Conservation (phyloP, 1,140 invertebrate genomes). For the Bilobella aurantiaca region DNA sequence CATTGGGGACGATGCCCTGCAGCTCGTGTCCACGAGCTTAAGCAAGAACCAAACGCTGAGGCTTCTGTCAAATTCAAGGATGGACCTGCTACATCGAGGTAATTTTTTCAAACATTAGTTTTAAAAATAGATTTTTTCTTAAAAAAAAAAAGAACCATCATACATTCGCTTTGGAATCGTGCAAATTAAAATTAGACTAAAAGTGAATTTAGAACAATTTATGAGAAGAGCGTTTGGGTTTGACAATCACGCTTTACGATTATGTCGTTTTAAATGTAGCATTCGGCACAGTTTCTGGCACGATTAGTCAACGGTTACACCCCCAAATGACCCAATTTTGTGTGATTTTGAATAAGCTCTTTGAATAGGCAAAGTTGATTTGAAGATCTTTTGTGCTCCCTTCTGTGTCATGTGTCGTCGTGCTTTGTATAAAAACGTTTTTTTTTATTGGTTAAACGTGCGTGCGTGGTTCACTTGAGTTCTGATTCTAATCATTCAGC, state of each 20-base stretch:
- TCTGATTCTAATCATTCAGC: background rate
- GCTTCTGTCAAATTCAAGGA: slow-evolving; percentile 46
- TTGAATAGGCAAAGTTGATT: background rate
- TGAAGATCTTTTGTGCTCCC: background rate
- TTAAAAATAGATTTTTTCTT: too few species aligned
- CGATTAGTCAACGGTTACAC: background rate
- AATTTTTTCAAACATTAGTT: too few species aligned
- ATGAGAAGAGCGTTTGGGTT: too few species aligned
- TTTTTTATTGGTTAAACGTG: slow-evolving; percentile 7
- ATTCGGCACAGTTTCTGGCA: background rate
- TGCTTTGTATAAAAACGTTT: background rate
- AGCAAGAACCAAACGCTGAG: slow-evolving; percentile 45
- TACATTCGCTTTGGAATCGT: too few species aligned
- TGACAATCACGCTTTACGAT: too few species aligned
- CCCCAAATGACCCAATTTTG: background rate
- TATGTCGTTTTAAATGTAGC: too few species aligned
- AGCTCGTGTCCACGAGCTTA: slow-evolving; percentile 45
- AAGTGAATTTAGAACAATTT: too few species aligned
- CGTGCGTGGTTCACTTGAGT: background rate
- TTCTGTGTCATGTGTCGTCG: background rate
- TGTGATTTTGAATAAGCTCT: background rate
- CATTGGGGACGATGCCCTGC: slow-evolving; percentile 47
- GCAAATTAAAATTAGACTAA: too few species aligned
- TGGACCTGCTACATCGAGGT: slow-evolving; percentile 51
- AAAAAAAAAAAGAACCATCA: too few species aligned